Evolutionary conservation across 2,797 vertebrate genomes (phyloP), one percentile per base, ranked within the genome.

Genomic region (Steatocranus sp.): DNA sequence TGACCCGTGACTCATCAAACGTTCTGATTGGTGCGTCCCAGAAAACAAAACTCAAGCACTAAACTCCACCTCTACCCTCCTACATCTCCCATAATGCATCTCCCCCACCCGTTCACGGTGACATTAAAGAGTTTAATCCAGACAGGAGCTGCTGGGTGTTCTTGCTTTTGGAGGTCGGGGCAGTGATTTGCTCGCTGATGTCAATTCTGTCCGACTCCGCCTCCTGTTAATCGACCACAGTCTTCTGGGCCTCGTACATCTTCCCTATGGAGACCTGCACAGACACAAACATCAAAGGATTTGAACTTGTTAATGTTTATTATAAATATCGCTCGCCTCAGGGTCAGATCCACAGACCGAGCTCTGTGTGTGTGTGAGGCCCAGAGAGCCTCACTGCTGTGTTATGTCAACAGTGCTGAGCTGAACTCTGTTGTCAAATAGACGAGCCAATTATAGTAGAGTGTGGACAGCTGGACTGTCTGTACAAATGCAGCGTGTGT

Each of bases 171-270:
- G 73, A 79, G 77, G 15, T 46, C 23, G 15, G 17, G 50, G 79
- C 80, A 50, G 66, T 17, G 82, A 63, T 61, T 5, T 2, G 75
- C 79, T 58, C 41, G 54, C 8, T 70, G 88, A 86, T 54, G 77
- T 88, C 80, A 83, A 4, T 41, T 76, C 83, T 79, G 79, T 58
- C 7, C 76, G 54, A 10, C 46, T 38, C 32, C 17, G 3, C 63
- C 63, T 70, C 20, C 6, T 3, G 1, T 78, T 54, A 88, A 63
- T 94, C 91, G 80, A 94, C 83, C 61, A 93, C 91, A 0, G 8
- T 90, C 88, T 82, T 92, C 90, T 93, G 92, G 46, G 83, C 25
- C 75, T 25, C 73, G 56, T 82, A 94, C 91, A 94, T 87, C 77
- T 34, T 53, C 23, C 94, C 92, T 2, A 94, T 87, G 41, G 86